Evolutionary conservation across 1,140 invertebrate species (phyloP).

Genomic region (Drosophila novamexicana): DNA sequence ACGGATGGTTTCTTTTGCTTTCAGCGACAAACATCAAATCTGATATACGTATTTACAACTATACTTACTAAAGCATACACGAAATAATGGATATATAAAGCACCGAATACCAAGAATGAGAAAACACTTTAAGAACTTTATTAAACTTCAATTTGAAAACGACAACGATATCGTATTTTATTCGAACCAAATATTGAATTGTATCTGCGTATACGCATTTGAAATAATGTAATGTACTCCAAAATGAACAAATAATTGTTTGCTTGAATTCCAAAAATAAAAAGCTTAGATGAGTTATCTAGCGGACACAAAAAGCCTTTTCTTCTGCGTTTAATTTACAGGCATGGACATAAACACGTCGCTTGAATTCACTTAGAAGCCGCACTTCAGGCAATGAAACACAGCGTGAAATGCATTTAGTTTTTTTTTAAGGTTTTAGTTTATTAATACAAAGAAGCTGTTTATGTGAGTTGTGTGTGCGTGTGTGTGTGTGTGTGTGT

Average conservation of each 20-base stretch:
- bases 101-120: slow-evolving; percentile 38
- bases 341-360: neutral
- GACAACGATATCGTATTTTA: slow-evolving; percentile 79
- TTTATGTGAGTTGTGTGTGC: slow-evolving; percentile 41
- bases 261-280: slow-evolving; percentile 83
- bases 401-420: neutral
- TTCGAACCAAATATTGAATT: slow-evolving; percentile 76
- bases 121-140: slow-evolving; percentile 55
- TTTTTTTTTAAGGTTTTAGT: slow-evolving; percentile 66
- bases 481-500: slow-evolving; percentile 51
- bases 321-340: slow-evolving; percentile 32
- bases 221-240: slow-evolving; percentile 78
- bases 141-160: slow-evolving; percentile 49
- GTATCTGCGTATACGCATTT: slow-evolving; percentile 77
- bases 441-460: slow-evolving; percentile 80
- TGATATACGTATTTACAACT: slow-evolving; percentile 46
- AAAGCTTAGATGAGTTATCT: slow-evolving; percentile 82
- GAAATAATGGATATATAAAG: slow-evolving; percentile 34
- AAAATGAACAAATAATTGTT: slow-evolving; percentile 78
- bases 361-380: too few species aligned
- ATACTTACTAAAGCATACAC: slow-evolving; percentile 27
- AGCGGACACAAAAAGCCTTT: slow-evolving; percentile 67
- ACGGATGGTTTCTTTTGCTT: slow-evolving; percentile 53
- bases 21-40: slow-evolving; percentile 12
- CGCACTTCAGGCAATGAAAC: neutral